Conservation (phyloP, 2,888 invertebrate species). For the Eremobia ochroleuca region DNA sequence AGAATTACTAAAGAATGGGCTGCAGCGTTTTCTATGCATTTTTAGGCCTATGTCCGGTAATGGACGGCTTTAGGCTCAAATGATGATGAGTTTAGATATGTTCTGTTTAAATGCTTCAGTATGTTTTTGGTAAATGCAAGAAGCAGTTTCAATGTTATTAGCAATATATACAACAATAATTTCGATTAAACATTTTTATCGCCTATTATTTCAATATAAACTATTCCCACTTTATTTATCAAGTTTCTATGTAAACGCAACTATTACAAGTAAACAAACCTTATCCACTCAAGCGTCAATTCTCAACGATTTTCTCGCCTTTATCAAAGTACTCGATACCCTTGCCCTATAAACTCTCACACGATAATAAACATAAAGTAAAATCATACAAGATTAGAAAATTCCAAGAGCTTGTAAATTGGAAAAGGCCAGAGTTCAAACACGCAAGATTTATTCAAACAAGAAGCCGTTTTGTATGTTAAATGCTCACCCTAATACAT, state of each 20-base stretch:
- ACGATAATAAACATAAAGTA: conserved; percentile 40
- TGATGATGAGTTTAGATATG: not conserved
- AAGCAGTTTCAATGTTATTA: not conserved
- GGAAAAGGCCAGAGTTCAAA: conserved; percentile 63
- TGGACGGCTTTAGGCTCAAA: not conserved
- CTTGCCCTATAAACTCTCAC: conserved; percentile 20
- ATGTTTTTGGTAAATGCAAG: not conserved
- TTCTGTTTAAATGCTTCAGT: not conserved
- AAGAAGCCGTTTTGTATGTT: conserved; percentile 63
- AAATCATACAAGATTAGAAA: conserved; percentile 52
- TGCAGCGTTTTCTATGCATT: not conserved
- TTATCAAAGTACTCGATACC: conserved; percentile 30
- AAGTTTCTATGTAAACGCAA: conserved; percentile 36
- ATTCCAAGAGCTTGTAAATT: conserved; percentile 60
- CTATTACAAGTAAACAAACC: conserved; percentile 31
- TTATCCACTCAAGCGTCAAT: conserved; percentile 3
- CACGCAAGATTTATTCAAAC: conserved; percentile 60
- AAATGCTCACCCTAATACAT: conserved; percentile 59
- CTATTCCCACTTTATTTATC: not conserved
- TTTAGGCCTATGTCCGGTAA: not conserved
- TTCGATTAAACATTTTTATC: conserved; percentile 3
- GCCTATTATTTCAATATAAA: conserved; percentile 21
- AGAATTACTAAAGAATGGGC: not conserved
- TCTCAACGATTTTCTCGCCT: conserved; percentile 17
- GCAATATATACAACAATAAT: not conserved